Conservation (phyloP, 2,888 invertebrate genomes). For the Mythimna impura region DNA sequence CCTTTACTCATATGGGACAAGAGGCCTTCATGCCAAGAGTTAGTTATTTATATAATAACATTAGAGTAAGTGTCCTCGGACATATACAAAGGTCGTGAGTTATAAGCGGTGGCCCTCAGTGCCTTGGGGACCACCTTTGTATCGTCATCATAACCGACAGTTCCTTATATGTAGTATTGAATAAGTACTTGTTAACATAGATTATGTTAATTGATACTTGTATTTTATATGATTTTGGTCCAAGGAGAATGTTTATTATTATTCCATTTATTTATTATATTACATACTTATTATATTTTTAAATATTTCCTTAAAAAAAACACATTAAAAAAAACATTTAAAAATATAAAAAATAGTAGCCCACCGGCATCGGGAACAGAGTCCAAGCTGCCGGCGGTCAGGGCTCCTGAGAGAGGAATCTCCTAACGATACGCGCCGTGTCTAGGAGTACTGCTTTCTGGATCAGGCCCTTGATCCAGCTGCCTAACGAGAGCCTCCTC, state of each 20-base stretch:
- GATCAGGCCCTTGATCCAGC: too few species aligned
- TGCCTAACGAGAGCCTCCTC: too few species aligned
- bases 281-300: too few species aligned
- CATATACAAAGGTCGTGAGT: constrained; percentile 20
- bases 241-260: not conserved
- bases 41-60: constrained; percentile 44
- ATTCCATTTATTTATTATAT: too few species aligned
- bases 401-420: too few species aligned
- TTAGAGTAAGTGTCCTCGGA: constrained; percentile 28
- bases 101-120: constrained; percentile 17
- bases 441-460: too few species aligned
- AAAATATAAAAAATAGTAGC: too few species aligned
- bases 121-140: constrained; percentile 27
- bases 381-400: too few species aligned
- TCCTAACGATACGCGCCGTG: too few species aligned
- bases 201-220: constrained; percentile 6
- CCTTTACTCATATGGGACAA: constrained; percentile 14
- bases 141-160: constrained; percentile 33
- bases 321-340: too few species aligned
- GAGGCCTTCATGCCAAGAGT: not conserved
- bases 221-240: not conserved
- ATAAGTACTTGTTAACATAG: constrained; percentile 12
- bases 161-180: constrained; percentile 19
- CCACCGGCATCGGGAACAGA: too few species aligned
- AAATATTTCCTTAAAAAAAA: too few species aligned